These are phyloP conservation scores for Strigamia transsilvanica DNA, from an alignment of 2,888 invertebrate species.

Conservation along the genomic window DNA sequence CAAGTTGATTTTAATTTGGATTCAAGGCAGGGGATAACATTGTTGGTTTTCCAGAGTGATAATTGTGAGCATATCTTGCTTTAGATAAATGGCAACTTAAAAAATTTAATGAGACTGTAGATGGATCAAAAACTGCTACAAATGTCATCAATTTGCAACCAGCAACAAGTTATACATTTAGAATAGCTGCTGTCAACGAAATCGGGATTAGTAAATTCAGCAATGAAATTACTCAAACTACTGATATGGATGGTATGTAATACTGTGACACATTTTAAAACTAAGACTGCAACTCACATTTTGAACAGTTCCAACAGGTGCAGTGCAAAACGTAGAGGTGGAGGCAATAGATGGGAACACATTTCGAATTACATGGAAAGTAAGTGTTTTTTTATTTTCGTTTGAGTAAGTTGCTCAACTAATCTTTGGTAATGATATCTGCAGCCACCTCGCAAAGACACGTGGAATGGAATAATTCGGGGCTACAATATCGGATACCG, in stretches of 20 bases:
- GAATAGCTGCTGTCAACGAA: slow-evolving; percentile 55
- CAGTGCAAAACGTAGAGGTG: slow-evolving; percentile 13
- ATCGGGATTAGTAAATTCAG: slow-evolving; percentile 54
- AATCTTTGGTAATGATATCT: background rate
- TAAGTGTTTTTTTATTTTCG: background rate
- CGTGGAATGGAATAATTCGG: slow-evolving; percentile 48
- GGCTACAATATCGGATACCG: slow-evolving; percentile 40
- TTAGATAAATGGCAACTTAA: slow-evolving; percentile 24
- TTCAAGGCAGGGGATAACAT: too few species aligned
- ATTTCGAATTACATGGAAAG: slow-evolving; percentile 38
- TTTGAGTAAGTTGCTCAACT: background rate
- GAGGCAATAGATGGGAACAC: slow-evolving; percentile 38
- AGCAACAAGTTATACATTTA: slow-evolving; percentile 53
- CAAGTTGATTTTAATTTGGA: too few species aligned
- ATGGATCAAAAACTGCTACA: slow-evolving; percentile 51
- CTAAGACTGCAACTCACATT: background rate
- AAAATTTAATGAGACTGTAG: slow-evolving; percentile 32
- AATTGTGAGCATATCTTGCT: too few species aligned
- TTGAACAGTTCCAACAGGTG: background rate
- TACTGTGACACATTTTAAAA: background rate
- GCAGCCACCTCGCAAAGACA: slow-evolving; percentile 38
- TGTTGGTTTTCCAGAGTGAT: too few species aligned
- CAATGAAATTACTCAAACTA: slow-evolving; percentile 48
- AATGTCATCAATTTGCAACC: slow-evolving; percentile 51
- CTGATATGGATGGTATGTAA: slow-evolving; percentile 53